phyloP scores from a whole-genome alignment of 2,888 invertebrate genomes.

The Xiphydria camelus region DNA sequence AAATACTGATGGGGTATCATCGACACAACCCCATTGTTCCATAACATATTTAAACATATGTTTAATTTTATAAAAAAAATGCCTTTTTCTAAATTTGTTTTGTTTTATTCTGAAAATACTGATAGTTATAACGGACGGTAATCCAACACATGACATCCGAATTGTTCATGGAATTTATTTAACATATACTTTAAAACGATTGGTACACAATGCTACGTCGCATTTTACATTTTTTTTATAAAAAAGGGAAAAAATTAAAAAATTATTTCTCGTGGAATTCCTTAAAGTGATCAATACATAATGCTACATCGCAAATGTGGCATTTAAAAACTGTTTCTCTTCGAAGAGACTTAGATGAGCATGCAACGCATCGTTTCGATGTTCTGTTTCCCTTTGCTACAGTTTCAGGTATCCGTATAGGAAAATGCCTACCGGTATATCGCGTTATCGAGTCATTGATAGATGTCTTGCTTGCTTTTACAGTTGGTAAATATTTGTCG shows the following conservation, averaged over 20 bases:
- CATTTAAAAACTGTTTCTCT: constrained; percentile 16
- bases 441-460: constrained; percentile 11
- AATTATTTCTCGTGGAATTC: constrained; percentile 12
- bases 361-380: constrained; percentile 19
- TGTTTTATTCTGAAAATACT: no score
- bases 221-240: constrained; percentile 5
- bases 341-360: constrained; percentile 14
- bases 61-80: no score
- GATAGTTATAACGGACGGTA: no score
- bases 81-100: no score
- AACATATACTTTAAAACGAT: constrained; percentile 13
- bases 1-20: no score
- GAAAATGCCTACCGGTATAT: constrained; percentile 19
- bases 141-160: not conserved
- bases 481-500: constrained; percentile 12
- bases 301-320: constrained; percentile 15
- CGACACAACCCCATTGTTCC: no score
- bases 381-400: constrained; percentile 15
- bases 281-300: constrained; percentile 21
- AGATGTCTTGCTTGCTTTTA: constrained; percentile 12
- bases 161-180: not conserved
- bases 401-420: constrained; percentile 15
- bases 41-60: no score
- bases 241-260: constrained; percentile 4
- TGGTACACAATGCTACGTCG: constrained; percentile 17